These are phyloP conservation scores for Subanguina moxae DNA, from an alignment of 1,140 invertebrate species.

Conservation along the genomic window DNA sequence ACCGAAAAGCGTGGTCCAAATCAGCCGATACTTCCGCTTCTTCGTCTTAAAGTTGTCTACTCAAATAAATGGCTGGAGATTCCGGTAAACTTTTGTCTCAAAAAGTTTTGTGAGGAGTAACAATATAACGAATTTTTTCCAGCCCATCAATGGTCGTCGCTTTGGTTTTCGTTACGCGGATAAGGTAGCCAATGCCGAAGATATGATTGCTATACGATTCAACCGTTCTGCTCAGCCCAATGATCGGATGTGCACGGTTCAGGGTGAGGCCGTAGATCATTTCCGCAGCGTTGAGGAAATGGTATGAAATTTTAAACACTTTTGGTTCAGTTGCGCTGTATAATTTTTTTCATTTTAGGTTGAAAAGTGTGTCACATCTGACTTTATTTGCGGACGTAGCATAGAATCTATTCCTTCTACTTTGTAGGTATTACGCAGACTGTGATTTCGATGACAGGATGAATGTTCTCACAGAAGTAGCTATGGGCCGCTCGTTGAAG, in stretches of 20 bases:
- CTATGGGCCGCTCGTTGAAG: conserved; percentile 17
- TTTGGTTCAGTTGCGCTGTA: not conserved
- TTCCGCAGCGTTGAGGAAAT: conserved; percentile 28
- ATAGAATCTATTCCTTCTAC: no score
- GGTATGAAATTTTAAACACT: conserved; percentile 8
- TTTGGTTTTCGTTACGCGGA: conserved; percentile 37
- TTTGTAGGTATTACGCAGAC: conserved; percentile 9
- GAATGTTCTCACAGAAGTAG: conserved; percentile 21
- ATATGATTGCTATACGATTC: conserved; percentile 31
- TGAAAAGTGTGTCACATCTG: no score
- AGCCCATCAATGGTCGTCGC: conserved; percentile 40
- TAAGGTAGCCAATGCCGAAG: conserved; percentile 46
- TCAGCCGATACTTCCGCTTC: conserved; percentile 44
- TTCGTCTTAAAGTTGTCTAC: conserved; percentile 51
- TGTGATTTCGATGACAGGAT: conserved; percentile 18
- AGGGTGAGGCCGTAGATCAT: conserved; percentile 2
- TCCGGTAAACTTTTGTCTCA: conserved; percentile 34
- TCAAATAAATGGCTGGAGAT: conserved; percentile 47
- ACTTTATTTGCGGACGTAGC: no score
- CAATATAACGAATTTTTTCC: no score
- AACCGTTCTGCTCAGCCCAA: conserved; percentile 4
- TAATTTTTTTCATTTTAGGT: no score
- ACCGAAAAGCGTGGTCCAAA: conserved; percentile 14
- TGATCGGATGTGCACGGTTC: not conserved
- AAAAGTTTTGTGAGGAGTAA: no score